phyloP scores from a whole-genome alignment of 2,888 invertebrate genomes.

The Mycalesis mineus region DNA sequence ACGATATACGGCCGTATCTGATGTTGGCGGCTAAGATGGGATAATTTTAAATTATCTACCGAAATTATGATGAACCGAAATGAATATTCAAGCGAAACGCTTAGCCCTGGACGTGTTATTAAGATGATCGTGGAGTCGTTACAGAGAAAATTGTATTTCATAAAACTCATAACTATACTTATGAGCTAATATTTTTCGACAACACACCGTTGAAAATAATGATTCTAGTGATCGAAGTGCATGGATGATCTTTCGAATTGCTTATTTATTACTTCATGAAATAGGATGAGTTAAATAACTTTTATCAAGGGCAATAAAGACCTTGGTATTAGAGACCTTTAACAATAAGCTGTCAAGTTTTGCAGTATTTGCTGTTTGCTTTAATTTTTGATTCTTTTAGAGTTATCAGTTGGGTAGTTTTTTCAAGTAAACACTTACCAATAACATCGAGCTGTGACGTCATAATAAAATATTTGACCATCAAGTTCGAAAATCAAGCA shows the following conservation, averaged over 20 bases:
- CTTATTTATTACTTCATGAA: conserved; percentile 30
- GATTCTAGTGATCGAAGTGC: conserved; percentile 33
- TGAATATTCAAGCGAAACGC: conserved; percentile 76
- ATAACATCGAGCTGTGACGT: no score
- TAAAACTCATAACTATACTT: conserved; percentile 75
- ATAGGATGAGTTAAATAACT: no score
- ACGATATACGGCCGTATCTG: conserved; percentile 38
- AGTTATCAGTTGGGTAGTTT: no score
- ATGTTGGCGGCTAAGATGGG: conserved; percentile 44
- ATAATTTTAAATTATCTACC: conserved; percentile 72
- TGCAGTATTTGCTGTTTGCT: no score
- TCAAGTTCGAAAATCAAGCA: no score
- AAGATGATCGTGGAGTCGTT: conserved; percentile 75
- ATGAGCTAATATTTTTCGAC: conserved; percentile 72
- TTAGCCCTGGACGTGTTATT: conserved; percentile 69
- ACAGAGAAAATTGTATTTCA: conserved; percentile 73
- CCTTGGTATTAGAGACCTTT: no score
- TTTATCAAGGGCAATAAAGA: no score
- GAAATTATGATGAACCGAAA: conserved; percentile 73
- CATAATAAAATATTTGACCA: no score
- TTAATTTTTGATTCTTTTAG: no score
- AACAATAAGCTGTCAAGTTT: no score
- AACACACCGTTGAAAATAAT: conserved; percentile 70
- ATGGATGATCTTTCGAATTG: conserved; percentile 21
- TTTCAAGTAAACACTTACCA: no score